Base-by-base conservation (phyloP, 2,888 invertebrate species). In the Tillus elongatus region DNA sequence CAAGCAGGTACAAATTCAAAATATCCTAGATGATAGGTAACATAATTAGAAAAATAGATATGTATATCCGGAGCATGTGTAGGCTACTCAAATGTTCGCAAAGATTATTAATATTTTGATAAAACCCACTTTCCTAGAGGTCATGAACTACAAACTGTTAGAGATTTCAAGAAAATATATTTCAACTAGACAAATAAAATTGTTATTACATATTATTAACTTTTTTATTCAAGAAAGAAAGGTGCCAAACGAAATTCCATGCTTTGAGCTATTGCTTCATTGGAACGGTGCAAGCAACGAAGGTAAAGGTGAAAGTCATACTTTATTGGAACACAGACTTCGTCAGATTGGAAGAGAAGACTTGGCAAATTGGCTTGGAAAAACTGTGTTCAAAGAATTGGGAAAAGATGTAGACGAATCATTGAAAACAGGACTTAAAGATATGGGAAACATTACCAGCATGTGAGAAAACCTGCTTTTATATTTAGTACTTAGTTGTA, bases 341-440 rank as follows among this genome's bases (percentile, higher is more conserved):
- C 66, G 73, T 3, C 77, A 78, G 57, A 62, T 80, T 38, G 71
- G 70, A 13, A 71, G 70, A 45, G 41, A 44, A 1, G 71, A 75
- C 42, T 55, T 80, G 34, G 77, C 79, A 1, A 69, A 74, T 46
- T 78, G 78, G 77, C 53, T 81, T 1, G 73, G 75, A 4, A 67
- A 61, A 40, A 68, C 70, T 1, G 70, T 74, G 1, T 77, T 75
- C 51, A 63, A 68, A 27, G 65, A 74, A 45, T 54, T 79, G 15
- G 67, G 70, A 2, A 57, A 64, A 36, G 73, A 77, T 40, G 47
- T 66, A 28, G 49, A 63, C 32, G 43, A 51, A 13, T 53, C 54
- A 33, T 39, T 64, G 28, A 47, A 55, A 12, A 38, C 52, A 13
- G 59, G 59, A 0, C 56, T 64, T 31, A 45, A 50, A 10, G 50